Evolutionary conservation across 1,140 invertebrate genomes (phyloP).

Genomic region (Saccostrea echinata): DNA sequence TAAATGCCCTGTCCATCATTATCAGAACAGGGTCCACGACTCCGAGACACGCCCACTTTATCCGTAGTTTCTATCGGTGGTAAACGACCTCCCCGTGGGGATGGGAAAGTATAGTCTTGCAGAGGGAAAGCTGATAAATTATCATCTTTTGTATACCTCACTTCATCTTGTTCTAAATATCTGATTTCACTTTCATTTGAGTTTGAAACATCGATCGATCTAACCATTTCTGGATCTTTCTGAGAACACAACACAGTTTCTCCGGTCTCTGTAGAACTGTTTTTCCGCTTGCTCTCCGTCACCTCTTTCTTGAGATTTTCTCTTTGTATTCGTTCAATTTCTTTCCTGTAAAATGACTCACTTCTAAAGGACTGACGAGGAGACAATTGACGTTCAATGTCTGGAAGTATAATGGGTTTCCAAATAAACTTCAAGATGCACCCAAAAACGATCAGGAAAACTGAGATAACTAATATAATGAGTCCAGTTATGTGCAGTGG

Average conservation of each 20-base stretch:
- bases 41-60: neutral
- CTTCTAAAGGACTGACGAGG: constrained; percentile 42
- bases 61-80: constrained; percentile 7
- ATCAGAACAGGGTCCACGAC: neutral
- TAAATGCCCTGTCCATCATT: neutral
- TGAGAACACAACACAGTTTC: constrained; percentile 1
- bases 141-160: neutral
- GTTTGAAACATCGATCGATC: neutral
- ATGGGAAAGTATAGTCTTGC: neutral
- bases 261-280: neutral
- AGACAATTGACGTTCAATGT: constrained; percentile 54
- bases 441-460: constrained; percentile 57
- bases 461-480: constrained; percentile 51
- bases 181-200: neutral
- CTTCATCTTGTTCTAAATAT: neutral
- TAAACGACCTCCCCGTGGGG: neutral
- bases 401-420: constrained; percentile 54
- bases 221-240: neutral
- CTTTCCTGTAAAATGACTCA: constrained; percentile 41
- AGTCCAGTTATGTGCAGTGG: constrained; percentile 64
- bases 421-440: constrained; percentile 52
- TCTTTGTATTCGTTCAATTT: constrained; percentile 14
- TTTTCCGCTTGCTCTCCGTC: neutral
- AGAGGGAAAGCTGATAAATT: neutral
- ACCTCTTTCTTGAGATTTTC: neutral